Evolutionary conservation across 2,888 invertebrate genomes (phyloP).

Genomic region (Thymelicus sylvestris): DNA sequence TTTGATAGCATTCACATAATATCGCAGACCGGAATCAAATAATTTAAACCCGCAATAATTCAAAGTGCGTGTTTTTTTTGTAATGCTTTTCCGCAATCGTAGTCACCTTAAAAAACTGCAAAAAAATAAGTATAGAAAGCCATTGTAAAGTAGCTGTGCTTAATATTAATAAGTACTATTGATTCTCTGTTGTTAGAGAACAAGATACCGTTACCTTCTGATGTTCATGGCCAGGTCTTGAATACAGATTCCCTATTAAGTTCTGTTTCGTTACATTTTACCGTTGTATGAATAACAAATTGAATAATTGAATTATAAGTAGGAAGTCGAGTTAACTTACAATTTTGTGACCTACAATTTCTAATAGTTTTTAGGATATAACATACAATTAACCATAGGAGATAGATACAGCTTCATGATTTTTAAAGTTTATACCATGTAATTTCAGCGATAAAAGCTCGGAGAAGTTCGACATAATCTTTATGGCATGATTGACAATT

Average conservation of each 20-base stretch:
- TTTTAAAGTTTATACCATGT: too few species aligned
- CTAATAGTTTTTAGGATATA: background rate
- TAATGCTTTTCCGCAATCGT: too few species aligned
- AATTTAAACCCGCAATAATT: too few species aligned
- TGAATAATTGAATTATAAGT: slow-evolving; percentile 25
- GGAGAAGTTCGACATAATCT: too few species aligned
- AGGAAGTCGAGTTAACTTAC: slow-evolving; percentile 8
- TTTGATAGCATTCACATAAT: too few species aligned
- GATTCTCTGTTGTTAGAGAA: background rate
- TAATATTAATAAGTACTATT: background rate
- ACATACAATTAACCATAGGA: too few species aligned
- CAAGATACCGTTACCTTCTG: slow-evolving; percentile 2
- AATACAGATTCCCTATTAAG: slow-evolving; percentile 41
- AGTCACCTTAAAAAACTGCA: too few species aligned
- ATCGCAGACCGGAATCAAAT: too few species aligned
- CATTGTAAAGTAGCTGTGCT: background rate
- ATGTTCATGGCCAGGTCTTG: slow-evolving; percentile 32
- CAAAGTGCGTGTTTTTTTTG: too few species aligned
- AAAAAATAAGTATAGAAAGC: background rate
- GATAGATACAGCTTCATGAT: too few species aligned
- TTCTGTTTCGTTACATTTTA: slow-evolving; percentile 29
- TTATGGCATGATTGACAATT: too few species aligned
- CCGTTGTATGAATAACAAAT: slow-evolving; percentile 27
- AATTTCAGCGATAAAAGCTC: too few species aligned
- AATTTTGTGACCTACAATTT: background rate